phyloP scores from a whole-genome alignment of 2,797 vertebrate genomes.

The Trichosurus vulpecula region DNA sequence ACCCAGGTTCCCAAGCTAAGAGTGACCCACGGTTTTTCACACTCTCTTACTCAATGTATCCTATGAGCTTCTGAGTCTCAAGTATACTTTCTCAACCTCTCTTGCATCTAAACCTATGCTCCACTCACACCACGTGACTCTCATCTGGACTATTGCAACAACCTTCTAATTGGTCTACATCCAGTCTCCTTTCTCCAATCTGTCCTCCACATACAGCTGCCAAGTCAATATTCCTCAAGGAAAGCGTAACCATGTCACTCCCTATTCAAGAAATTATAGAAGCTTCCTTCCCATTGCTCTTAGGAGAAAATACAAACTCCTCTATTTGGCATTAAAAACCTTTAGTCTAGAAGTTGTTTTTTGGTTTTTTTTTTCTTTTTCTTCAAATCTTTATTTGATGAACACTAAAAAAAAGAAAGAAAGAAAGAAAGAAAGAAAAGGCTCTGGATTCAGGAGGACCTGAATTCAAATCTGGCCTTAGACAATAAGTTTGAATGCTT shows the following conservation, averaged over 20 bases:
- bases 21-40: not conserved
- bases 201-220: not conserved
- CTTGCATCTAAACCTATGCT: not conserved
- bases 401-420: not conserved
- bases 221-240: not conserved
- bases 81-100: not conserved
- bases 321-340: not conserved
- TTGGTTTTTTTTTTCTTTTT: not conserved
- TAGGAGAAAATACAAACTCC: not conserved
- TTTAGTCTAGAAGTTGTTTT: not conserved
- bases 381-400: not conserved
- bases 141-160: not conserved
- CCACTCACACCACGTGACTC: not conserved
- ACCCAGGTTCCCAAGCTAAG: not conserved
- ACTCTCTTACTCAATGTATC: not conserved
- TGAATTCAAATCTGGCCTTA: too few relatives aligned
- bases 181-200: not conserved
- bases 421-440: too few relatives aligned
- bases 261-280: not conserved
- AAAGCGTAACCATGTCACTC: not conserved
- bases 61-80: not conserved
- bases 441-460: too few relatives aligned
- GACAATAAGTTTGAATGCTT: too few relatives aligned
- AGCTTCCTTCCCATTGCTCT: not conserved
- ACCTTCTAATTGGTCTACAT: not conserved